Evolutionary conservation across 2,113 vertebrate genomes (phyloP), one percentile per base, ranked within the genome.

Genomic region (Marmota flaviventris): DNA sequence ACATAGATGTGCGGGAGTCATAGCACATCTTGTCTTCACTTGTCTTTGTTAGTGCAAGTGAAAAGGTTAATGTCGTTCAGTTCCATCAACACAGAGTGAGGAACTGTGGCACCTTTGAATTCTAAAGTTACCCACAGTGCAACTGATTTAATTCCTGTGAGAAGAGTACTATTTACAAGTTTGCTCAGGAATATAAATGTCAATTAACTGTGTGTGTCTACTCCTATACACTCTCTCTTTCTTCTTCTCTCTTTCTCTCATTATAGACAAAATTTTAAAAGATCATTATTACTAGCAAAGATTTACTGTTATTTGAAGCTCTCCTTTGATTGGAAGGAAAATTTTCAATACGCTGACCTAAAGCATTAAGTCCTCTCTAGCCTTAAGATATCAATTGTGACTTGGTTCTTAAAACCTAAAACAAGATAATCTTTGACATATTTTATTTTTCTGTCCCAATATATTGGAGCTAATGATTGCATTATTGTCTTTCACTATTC

Each of bases 31-130:
- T 98, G 98, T 98, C 98, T 98, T 98, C 98, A 98, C 98, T 99
- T 98, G 98, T 99, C 98, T 98, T 98, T 98, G 98, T 98, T 98
- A 99, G 98, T 92, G 97, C 97, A 97, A 98, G 98, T 99, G 98
- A 98, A 99, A 99, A 99, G 98, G 98, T 99, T 99, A 99, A 98
- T 98, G 98, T 96, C 94, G 97, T 97, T 98, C 98, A 97, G 97
- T 97, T 98, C 98, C 4, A 61, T 98, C 98, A 98, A 97, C 96
- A 96, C 95, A 98, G 97, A 98, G 94, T 85, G 93, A 98, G 95
- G 96, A 97, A 97, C 95, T 65, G 93, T 96, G 96, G 97, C 97
- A 98, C 97, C 97, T 98, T 93, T 98, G 98, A 98, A 98, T 98
- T 98, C 98, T 97, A 97, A 98, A 98, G 97, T 98, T 97, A 98